Percentiles rank a stretch among this genome's conserved stretches.
These are phyloP conservation scores for Styela clava DNA, from an alignment of 23 tunicate genomes.

Conservation along the genomic window DNA sequence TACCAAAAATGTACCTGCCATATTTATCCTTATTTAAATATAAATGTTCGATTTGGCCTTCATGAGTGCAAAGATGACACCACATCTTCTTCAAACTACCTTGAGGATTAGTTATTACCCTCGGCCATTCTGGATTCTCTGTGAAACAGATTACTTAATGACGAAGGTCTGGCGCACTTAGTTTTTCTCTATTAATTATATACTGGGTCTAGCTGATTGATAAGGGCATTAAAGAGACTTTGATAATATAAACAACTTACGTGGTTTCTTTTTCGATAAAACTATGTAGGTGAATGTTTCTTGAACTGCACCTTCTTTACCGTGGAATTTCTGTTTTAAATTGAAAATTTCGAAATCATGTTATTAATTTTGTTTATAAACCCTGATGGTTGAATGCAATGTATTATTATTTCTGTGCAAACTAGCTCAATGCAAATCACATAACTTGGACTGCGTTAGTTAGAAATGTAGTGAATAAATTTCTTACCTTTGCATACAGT, in stretches of 20 bases:
- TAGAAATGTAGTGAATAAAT: no score
- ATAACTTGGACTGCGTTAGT: no score
- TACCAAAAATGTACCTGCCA: not conserved
- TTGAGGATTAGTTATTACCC: slow-evolving; percentile 3
- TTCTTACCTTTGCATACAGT: slow-evolving; percentile 27
- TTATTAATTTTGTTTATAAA: no score
- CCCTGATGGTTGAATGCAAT: no score
- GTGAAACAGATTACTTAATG: no score
- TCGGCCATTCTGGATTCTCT: slow-evolving; percentile 6
- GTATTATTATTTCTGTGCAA: no score
- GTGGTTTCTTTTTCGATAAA: not conserved
- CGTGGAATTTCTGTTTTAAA: slow-evolving; percentile 2
- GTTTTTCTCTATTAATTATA: no score
- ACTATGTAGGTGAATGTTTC: slow-evolving; percentile 16
- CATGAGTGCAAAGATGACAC: slow-evolving; percentile 10
- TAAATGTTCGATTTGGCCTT: slow-evolving; percentile 2
- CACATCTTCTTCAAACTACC: not conserved
- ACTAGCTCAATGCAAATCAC: no score
- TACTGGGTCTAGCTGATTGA: no score
- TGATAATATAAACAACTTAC: not conserved
- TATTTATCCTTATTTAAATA: not conserved
- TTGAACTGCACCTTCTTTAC: not conserved
- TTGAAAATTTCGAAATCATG: not conserved
- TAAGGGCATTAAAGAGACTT: no score
- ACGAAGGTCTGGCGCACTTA: no score